phyloP scores from a whole-genome alignment of 2,113 vertebrate genomes.

The Mus spicilegus region DNA sequence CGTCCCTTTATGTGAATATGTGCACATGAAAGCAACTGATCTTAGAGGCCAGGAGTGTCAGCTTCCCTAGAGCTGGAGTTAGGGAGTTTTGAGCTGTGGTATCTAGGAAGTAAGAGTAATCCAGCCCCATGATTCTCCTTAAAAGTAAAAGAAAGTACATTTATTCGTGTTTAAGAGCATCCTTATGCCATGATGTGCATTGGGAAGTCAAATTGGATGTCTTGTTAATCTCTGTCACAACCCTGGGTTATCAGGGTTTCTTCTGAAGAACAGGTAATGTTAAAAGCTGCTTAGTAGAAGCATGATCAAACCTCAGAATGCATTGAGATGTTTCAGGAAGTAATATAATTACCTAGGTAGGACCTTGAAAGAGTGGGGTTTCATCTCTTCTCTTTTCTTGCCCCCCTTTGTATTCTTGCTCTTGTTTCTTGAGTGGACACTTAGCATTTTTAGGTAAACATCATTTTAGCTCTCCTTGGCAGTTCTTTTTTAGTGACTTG shows the following conservation, averaged over 20 bases:
- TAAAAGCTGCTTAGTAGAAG: conserved; percentile 11
- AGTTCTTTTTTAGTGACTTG: neutral
- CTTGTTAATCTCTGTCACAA: neutral
- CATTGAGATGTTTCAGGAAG: neutral
- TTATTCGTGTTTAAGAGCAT: neutral
- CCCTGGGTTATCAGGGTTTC: conserved; percentile 19
- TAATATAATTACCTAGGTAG: neutral
- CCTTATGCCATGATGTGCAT: neutral
- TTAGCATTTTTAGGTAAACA: neutral
- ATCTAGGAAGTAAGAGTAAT: neutral
- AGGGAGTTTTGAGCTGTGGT: neutral
- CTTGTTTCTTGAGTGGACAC: neutral
- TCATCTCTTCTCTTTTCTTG: neutral
- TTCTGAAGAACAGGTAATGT: conserved; percentile 59
- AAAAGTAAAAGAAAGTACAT: neutral
- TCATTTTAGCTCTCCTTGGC: neutral
- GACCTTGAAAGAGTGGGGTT: neutral
- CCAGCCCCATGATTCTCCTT: neutral
- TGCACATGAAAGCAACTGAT: neutral
- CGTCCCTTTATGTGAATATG: neutral
- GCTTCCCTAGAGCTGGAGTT: neutral
- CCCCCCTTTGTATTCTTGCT: neutral
- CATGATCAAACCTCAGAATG: neutral
- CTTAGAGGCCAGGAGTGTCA: neutral
- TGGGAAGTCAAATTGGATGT: conserved; percentile 7